Conservation (phyloP, 2,113 vertebrate species). For the Mesocricetus auratus region DNA sequence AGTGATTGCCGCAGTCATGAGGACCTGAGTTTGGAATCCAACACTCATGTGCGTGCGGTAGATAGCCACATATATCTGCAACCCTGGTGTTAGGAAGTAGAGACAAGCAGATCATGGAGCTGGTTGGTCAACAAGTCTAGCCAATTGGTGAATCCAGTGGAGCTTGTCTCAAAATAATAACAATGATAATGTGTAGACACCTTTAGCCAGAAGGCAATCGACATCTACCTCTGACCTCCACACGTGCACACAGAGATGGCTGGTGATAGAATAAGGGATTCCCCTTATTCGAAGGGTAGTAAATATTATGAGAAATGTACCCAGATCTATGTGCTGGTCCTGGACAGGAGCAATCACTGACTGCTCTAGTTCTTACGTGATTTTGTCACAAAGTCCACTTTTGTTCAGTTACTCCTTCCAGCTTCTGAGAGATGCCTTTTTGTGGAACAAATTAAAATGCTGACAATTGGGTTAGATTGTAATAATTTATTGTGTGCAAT, state of each 20-base stretch:
- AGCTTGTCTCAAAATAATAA: not conserved
- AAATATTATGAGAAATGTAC: not conserved
- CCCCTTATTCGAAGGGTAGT: not conserved
- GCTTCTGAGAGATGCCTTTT: not conserved
- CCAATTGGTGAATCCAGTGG: not conserved
- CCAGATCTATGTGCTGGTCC: not conserved
- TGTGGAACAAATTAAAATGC: not conserved
- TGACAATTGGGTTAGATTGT: not conserved
- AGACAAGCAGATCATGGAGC: not conserved
- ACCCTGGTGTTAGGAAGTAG: not conserved
- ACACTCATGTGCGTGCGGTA: too few relatives aligned
- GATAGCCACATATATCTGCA: not conserved
- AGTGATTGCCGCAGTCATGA: too few relatives aligned
- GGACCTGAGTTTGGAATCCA: not conserved
- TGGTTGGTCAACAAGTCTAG: not conserved
- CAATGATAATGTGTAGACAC: too few relatives aligned
- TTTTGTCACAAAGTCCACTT: not conserved
- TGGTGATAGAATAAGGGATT: not conserved
- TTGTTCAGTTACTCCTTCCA: not conserved
- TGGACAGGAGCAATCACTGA: not conserved
- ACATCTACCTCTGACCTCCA: not conserved
- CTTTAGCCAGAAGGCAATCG: not conserved
- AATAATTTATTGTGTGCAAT: not conserved
- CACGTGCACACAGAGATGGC: not conserved
- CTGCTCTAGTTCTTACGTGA: not conserved